Evolutionary conservation across 35 echinoderm and acorn worm genomes (phyloP).

Genomic region (Diadema setosum): DNA sequence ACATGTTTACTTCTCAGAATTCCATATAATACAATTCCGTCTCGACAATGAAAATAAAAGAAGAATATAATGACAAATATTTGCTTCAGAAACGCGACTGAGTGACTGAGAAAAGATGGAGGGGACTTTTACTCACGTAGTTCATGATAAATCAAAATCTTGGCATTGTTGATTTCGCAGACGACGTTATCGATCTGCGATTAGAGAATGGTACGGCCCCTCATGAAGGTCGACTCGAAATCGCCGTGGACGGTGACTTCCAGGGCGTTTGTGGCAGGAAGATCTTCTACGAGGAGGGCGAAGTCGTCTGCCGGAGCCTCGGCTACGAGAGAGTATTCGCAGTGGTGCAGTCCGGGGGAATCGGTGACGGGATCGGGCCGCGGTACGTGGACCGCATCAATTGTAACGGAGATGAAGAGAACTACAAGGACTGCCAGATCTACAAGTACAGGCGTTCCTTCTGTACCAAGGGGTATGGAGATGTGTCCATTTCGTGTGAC

Average conservation of each 20-base stretch:
- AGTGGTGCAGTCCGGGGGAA: background rate
- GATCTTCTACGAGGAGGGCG: background rate
- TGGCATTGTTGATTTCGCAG: too few species aligned
- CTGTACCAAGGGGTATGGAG: background rate
- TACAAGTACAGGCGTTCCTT: background rate
- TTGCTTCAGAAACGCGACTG: too few species aligned
- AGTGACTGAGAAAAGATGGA: too few species aligned
- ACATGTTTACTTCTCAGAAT: too few species aligned
- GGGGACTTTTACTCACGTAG: too few species aligned
- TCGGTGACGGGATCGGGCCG: background rate
- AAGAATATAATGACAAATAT: too few species aligned
- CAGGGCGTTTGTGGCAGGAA: background rate
- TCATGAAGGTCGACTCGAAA: background rate
- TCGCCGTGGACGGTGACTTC: background rate
- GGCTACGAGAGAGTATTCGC: background rate
- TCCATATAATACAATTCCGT: too few species aligned
- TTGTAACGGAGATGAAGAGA: background rate
- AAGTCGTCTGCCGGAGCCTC: constrained; percentile 1
- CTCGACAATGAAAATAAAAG: too few species aligned
- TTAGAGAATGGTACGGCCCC: background rate
- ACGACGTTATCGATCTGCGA: background rate
- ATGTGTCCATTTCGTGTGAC: background rate
- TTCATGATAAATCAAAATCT: too few species aligned
- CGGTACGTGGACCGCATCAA: background rate
- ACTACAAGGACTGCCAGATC: background rate